Evolutionary conservation across 2,797 vertebrate species (phyloP), one percentile per base, ranked within the genome.

Genomic region (Sarcophilus harrisii): DNA sequence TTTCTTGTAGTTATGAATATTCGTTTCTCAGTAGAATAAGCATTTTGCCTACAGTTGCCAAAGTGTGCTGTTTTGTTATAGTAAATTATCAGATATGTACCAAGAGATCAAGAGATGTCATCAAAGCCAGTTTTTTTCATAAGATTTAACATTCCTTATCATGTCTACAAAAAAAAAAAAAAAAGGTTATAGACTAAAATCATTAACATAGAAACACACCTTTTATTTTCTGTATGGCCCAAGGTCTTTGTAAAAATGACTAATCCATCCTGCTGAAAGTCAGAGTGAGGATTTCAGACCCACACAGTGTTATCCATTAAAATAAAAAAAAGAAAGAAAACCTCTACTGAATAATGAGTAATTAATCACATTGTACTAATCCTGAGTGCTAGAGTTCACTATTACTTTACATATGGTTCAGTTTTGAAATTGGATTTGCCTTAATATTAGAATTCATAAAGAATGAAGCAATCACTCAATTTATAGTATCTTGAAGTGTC

Each of bases 401-500:
- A 27, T 87, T 87, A 27, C 38, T 87, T 28, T 87, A 87, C 73
- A 11, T 87, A 87, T 87, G 38, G 73, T 87, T 87, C 73, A 87
- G 73, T 87, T 87, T 87, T 87, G 73, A 87, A 87, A 87, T 87
- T 87, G 73, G 73, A 87, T 87, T 87, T 87, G 27, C 38, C 73
- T 87, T 45, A 91, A 4, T 0, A 92, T 95, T 94, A 27, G 92
- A 29, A 45, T 27, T 95, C 90, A 11, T 32, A 57, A 94, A 38
- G 24, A 92, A 91, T 91, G 52, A 90, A 95, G 54, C 5, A 66
- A 38, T 96, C 93, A 60, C 13, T 90, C 30, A 0, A 29, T 90
- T 97, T 96, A 94, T 92, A 2, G 3, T 87, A n/a, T 90, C 91
- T 94, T 24, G 95, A 59, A 6, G 11, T n/a, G 5, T 92, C 1